Evolutionary conservation across 2,888 invertebrate genomes (phyloP).

Genomic region (Plusia festucae): DNA sequence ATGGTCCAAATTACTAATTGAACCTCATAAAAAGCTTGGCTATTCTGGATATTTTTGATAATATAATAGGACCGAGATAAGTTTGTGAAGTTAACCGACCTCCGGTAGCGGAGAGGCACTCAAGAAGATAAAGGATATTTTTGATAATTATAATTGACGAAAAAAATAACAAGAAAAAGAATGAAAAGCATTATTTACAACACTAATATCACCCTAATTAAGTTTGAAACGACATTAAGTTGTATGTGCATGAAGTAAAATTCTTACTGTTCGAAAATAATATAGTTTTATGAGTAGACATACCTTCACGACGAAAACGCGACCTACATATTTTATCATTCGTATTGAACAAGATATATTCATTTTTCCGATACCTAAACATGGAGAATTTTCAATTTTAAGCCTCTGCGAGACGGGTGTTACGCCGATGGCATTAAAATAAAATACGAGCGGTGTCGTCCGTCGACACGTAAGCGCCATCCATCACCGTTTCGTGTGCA

Average conservation of each 20-base stretch:
- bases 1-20: neutral
- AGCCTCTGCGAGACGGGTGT: constrained; percentile 75
- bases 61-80: too few species aligned
- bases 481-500: constrained; percentile 80
- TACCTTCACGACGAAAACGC: constrained; percentile 31
- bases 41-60: neutral
- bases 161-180: neutral
- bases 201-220: too few species aligned
- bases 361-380: constrained; percentile 76
- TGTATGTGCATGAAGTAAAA: constrained; percentile 1
- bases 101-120: too few species aligned
- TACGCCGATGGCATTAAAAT: constrained; percentile 83
- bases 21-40: neutral
- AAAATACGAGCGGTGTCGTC: constrained; percentile 81
- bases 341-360: constrained; percentile 45
- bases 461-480: constrained; percentile 86
- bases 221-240: too few species aligned
- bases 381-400: constrained; percentile 88
- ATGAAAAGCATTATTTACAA: too few species aligned
- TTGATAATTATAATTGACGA: neutral
- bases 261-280: neutral
- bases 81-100: too few species aligned
- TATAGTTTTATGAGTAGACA: constrained; percentile 19
- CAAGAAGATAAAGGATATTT: too few species aligned
- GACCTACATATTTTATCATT: constrained; percentile 48